A percentile compares a stretch with the other conserved stretches of the same genome.
phyloP scores from a whole-genome alignment of 2,113 vertebrate species.

The Fregetta grallaria region DNA sequence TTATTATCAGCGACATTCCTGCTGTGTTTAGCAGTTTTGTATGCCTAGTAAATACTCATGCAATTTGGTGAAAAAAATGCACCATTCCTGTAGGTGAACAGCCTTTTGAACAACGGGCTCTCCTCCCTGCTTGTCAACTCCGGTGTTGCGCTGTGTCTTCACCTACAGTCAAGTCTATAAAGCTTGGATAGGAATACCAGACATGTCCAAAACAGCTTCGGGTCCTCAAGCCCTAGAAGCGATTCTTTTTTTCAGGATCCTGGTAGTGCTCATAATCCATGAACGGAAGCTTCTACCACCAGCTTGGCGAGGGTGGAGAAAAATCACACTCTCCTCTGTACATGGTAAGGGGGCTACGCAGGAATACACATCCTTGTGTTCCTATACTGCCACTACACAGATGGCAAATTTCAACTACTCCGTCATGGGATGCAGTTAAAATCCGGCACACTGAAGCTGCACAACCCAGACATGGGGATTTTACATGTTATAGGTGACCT shows the following conservation, averaged over 20 bases:
- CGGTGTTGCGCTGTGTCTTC: not conserved
- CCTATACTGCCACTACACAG: not conserved
- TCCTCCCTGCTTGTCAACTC: too few relatives aligned
- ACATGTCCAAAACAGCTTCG: not conserved
- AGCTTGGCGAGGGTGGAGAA: not conserved
- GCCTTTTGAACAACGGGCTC: not conserved
- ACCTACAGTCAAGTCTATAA: not conserved
- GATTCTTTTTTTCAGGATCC: not conserved
- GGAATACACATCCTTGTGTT: not conserved
- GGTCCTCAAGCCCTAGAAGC: not conserved
- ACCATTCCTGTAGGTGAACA: not conserved
- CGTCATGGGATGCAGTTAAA: not conserved
- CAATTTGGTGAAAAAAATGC: not conserved
- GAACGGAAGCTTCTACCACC: not conserved
- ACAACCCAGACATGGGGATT: not conserved
- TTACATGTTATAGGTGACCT: not conserved
- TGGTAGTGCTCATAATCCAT: not conserved
- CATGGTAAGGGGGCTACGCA: accelerated
- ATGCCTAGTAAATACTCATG: not conserved
- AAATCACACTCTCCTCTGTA: not conserved
- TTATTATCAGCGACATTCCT: not conserved
- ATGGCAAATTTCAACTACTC: not conserved
- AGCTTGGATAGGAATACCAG: not conserved
- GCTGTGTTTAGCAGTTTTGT: not conserved
- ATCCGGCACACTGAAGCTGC: not conserved